These are phyloP conservation scores for Rhodinocichla rosea DNA, from an alignment of 2,113 vertebrate genomes.

Conservation along the genomic window DNA sequence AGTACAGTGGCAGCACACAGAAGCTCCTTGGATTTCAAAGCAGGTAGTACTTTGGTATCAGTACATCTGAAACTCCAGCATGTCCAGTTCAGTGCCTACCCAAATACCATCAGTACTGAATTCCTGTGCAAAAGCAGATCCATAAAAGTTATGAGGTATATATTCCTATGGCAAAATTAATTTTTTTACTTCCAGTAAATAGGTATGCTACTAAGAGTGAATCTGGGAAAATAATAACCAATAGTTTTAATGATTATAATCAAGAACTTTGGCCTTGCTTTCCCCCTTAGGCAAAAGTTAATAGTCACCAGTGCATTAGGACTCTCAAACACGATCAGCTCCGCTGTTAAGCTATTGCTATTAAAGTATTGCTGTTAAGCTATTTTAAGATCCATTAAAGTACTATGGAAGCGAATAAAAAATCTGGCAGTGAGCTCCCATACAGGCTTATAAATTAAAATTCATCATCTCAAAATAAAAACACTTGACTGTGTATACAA, in stretches of 20 bases:
- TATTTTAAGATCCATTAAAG: not conserved
- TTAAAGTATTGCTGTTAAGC: not conserved
- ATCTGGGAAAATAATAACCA: not conserved
- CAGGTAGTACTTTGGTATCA: not conserved
- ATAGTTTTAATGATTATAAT: not conserved
- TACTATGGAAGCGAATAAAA: not conserved
- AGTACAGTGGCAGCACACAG: not conserved
- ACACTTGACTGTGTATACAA: not conserved
- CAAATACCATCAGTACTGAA: not conserved
- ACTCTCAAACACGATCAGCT: not conserved
- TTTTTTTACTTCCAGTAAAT: not conserved
- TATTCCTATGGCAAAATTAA: accelerated
- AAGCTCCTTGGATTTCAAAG: not conserved
- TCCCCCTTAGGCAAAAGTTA: not conserved
- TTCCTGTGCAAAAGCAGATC: not conserved
- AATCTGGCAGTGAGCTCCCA: not conserved
- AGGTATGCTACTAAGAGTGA: not conserved
- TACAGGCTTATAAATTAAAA: not conserved
- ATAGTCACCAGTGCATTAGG: not conserved
- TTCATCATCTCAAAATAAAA: not conserved
- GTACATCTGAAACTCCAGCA: not conserved
- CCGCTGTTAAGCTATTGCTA: too few species aligned
- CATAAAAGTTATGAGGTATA: not conserved
- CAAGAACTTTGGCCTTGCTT: not conserved
- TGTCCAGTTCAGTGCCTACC: not conserved